A percentile compares a stretch with the other conserved stretches of the same genome.
Evolutionary conservation across 2,797 vertebrate species (phyloP).

Genomic region (Sebastes itinus): DNA sequence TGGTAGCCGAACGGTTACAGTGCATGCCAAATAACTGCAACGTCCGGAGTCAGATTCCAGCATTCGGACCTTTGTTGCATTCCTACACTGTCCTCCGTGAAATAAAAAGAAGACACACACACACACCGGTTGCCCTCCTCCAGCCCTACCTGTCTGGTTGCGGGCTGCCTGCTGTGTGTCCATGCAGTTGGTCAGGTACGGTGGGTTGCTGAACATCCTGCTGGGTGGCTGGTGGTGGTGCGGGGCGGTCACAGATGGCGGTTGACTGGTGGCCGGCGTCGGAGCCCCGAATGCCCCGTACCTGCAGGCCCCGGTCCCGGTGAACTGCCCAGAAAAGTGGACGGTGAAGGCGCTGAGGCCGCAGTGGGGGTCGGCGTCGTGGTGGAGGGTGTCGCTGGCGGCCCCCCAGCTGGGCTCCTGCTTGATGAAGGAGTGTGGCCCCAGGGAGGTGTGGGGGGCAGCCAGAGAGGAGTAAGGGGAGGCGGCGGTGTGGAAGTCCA

Average conservation of each 20-base stretch:
- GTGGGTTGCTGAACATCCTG: slow-evolving; percentile 93
- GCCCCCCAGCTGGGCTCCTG: slow-evolving; percentile 95
- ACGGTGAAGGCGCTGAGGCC: slow-evolving; percentile 95
- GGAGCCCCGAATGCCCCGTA: slow-evolving; percentile 92
- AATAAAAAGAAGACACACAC: background rate
- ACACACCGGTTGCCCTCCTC: background rate
- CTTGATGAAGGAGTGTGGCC: slow-evolving; percentile 94
- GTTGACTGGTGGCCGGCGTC: slow-evolving; percentile 61
- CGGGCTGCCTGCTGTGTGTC: slow-evolving; percentile 90
- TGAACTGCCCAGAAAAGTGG: slow-evolving; percentile 98
- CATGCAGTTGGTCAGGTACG: slow-evolving; percentile 95
- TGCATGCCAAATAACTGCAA: background rate
- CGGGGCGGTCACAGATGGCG: slow-evolving; percentile 88
- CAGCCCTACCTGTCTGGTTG: slow-evolving; percentile 87
- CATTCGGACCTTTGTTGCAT: background rate
- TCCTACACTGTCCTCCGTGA: background rate
- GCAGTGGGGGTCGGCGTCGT: slow-evolving; percentile 87
- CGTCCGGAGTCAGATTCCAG: background rate
- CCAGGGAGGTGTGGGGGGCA: slow-evolving; percentile 88
- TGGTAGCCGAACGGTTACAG: background rate
- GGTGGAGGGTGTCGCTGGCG: slow-evolving; percentile 86
- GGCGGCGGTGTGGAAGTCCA: slow-evolving; percentile 89
- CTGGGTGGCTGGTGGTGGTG: slow-evolving; percentile 90
- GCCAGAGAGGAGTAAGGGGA: slow-evolving; percentile 90
- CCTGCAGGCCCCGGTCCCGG: slow-evolving; percentile 94